Base-by-base conservation (phyloP, 2,888 invertebrate species). In the Gymnocheta viridis region DNA sequence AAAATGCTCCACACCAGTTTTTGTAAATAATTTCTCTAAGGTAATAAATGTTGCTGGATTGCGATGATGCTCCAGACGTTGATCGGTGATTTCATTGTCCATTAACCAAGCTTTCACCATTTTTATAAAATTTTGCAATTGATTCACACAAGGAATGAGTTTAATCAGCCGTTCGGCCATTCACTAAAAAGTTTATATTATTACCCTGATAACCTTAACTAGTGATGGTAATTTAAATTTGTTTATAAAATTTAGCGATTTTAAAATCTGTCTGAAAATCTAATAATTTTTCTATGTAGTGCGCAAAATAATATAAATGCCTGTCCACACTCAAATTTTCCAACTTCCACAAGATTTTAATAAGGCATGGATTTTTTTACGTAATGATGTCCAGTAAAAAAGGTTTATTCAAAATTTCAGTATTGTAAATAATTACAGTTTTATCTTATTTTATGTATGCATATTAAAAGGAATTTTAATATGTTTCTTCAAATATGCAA, bases 51-150 rank as follows among this genome's bases (percentile, higher is more conserved):
- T 92, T 2, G 96, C 96, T 1, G 98, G 98, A 87, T 94, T 93
- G 72, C 93, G 93, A 87, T 98, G 96, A 89, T 98, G 97, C 88
- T 97, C 96, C 86, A 95, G 91, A 35, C 97, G 94, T 92, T 97
- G 98, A 91, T 98, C 97, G 14, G 90, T 90, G 17, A 93, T 92
- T 51, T 93, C 93, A 86, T 93, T 92, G 87, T 95, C 95, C 96
- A 97, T 97, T 89, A 94, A 96, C 97, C 98, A 98, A 17, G 95
- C 96, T 88, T 94, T 94, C 24, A 98, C 98, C 98, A 98, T 98
- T 89, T 92, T 94, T n/a, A 7, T 14, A 5, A 54, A 44, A 29
- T 14, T 19, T 9, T 7, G 24, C 14, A 24, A 24, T n/a, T 47
- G 44, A 41, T 35, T 56, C 67, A 24, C 10, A 29, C 14, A 60